A percentile compares a stretch with the other conserved stretches of the same genome.
Evolutionary conservation across 2,888 invertebrate genomes (phyloP).

Genomic region (Leptura quadrifasciata): DNA sequence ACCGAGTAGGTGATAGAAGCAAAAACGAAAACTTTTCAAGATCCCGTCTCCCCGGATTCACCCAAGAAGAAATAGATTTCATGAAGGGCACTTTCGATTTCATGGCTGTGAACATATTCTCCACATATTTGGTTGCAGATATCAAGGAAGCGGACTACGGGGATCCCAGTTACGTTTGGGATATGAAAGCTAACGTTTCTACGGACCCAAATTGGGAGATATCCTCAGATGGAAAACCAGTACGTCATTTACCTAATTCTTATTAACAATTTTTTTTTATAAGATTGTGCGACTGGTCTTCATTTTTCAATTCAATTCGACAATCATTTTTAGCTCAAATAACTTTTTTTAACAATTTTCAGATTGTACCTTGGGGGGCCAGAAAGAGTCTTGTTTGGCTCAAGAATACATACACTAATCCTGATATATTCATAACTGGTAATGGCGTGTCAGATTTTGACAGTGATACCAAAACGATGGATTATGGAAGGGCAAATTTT

Average conservation of each 20-base stretch:
- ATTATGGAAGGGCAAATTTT: constrained; percentile 25
- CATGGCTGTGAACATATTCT: constrained; percentile 31
- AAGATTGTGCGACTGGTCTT: no score
- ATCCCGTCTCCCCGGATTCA: constrained; percentile 80
- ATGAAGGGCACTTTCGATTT: constrained; percentile 32
- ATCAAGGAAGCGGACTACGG: constrained; percentile 11
- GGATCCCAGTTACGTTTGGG: not conserved
- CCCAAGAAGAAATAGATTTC: constrained; percentile 76
- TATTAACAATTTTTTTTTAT: no score
- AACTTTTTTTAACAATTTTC: not conserved
- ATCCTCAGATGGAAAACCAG: constrained; percentile 20
- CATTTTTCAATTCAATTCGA: not conserved
- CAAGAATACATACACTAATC: constrained; percentile 77
- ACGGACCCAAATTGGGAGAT: constrained; percentile 19
- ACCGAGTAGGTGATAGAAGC: constrained; percentile 77
- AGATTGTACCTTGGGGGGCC: constrained; percentile 79
- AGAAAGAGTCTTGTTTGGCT: constrained; percentile 80
- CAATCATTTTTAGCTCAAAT: not conserved
- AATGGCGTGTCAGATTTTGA: constrained; percentile 77
- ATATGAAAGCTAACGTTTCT: not conserved
- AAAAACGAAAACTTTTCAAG: constrained; percentile 70
- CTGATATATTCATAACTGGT: constrained; percentile 78
- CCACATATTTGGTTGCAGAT: constrained; percentile 10
- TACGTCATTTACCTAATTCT: constrained; percentile 1
- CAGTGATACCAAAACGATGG: not conserved